Base-by-base conservation (phyloP, 2,113 vertebrate genomes). In the Maccullochella peelii region DNA sequence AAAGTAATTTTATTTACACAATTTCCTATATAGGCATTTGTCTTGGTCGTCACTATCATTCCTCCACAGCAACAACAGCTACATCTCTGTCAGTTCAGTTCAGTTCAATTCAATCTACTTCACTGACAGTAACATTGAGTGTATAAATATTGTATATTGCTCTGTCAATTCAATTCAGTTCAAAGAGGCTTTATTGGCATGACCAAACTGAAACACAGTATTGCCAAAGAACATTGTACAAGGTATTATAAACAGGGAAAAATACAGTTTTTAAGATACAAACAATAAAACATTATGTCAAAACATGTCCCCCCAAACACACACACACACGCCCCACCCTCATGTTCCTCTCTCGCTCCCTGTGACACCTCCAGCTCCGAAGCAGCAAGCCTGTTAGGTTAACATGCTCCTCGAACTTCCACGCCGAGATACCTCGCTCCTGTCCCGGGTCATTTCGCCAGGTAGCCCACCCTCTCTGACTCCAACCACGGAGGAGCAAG, bases 401-500 rank as follows among this genome's bases (percentile, higher is more conserved):
- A 14, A 14, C 47, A 6, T 49, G 5, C 27, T 47, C 10, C 73
- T 8, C 15, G 0, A 52, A n/a, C 10, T 15, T 5, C 21, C 33
- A 63, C 23, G 30, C 25, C 11, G 40, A 49, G 49, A 80, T 54
- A 25, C 30, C 50, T 2, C 52, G 5, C 66, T 80, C 5, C 20
- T 73, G 21, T 49, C 49, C 52, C 11, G 76, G 44, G 23, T 73
- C 54, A 10, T 14, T 59, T 7, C 9, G 16, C 11, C 9, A 14
- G 54, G 47, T 58, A 21, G 33, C 23, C 54, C 65, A 59, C 79
- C 63, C 33, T 70, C 33, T 70, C 62, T 77, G 25, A 16, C 61
- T 66, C 18, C 27, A 21, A 18, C 20, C 9, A 11, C 1, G 11
- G 30, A 40, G 49, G 47, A 33, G n/a, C 20, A 52, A 21, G 14